These are phyloP conservation scores for Lemur catta DNA, from an alignment of 2,797 vertebrate genomes.

Conservation along the genomic window DNA sequence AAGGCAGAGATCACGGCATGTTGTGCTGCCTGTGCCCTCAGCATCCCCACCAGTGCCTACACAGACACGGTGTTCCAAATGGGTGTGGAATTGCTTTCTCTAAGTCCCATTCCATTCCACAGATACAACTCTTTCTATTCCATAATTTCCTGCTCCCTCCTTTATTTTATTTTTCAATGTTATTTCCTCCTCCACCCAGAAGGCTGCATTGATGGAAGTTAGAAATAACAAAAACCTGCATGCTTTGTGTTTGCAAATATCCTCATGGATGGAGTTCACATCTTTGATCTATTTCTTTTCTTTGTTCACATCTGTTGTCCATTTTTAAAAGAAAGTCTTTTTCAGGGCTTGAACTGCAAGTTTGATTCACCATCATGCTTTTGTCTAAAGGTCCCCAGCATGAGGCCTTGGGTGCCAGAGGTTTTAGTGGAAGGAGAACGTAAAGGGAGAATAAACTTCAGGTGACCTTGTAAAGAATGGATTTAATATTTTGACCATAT, in stretches of 20 bases:
- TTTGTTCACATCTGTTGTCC: conserved; percentile 74
- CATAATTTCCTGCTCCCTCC: background rate
- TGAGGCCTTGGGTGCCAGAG: conserved; percentile 21
- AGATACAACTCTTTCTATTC: background rate
- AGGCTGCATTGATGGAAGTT: conserved; percentile 50
- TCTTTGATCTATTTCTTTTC: conserved; percentile 72
- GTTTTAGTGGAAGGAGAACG: background rate
- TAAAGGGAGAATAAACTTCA: conserved; percentile 36
- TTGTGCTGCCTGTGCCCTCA: background rate
- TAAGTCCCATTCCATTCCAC: background rate
- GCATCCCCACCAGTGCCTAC: background rate
- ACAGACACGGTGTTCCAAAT: background rate
- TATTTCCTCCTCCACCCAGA: conserved; percentile 65
- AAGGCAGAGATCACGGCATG: background rate
- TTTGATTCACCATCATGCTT: conserved; percentile 52
- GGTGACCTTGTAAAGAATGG: conserved; percentile 30
- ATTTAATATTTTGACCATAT: background rate
- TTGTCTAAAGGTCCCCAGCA: conserved; percentile 55
- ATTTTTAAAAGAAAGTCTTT: conserved; percentile 67
- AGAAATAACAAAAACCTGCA: conserved; percentile 66
- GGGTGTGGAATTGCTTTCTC: background rate
- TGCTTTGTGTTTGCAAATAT: conserved; percentile 56
- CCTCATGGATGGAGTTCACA: conserved; percentile 37
- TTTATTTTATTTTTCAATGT: conserved; percentile 52
- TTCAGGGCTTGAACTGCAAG: conserved; percentile 46